These are phyloP conservation scores for Microtus richardsoni DNA, from an alignment of 2,113 vertebrate species.

Conservation along the genomic window DNA sequence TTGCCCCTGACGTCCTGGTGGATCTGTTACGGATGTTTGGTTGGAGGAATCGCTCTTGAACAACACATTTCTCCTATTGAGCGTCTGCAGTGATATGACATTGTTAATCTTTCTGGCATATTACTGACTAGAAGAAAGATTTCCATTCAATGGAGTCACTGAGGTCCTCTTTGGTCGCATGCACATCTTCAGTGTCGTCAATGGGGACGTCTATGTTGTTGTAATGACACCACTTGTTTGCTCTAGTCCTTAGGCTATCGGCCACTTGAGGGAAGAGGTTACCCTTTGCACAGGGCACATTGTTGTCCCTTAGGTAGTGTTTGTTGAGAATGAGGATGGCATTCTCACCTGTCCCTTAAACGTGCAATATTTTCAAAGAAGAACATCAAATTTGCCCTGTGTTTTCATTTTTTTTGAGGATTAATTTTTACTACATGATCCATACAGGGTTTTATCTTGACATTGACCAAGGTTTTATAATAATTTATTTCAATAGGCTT, in stretches of 20 bases:
- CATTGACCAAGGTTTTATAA: not conserved
- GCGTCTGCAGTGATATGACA: not conserved
- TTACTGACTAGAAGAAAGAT: not conserved
- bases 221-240: not conserved
- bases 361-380: conserved; percentile 46
- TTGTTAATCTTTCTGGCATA: conserved; percentile 35
- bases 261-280: not conserved
- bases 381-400: not conserved
- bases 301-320: not conserved
- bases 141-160: not conserved
- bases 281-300: not conserved
- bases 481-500: conserved; percentile 10
- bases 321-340: not conserved
- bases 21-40: not conserved
- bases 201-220: not conserved
- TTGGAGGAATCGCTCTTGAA: not conserved
- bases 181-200: not conserved
- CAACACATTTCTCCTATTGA: not conserved
- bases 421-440: not conserved
- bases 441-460: conserved; percentile 15
- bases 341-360: not conserved
- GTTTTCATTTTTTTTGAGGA: not conserved
- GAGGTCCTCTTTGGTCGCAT: not conserved
- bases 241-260: not conserved
- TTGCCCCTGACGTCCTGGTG: not conserved